Base-by-base conservation (phyloP, 2,888 invertebrate genomes). In the Cremastobaeus sp. region DNA sequence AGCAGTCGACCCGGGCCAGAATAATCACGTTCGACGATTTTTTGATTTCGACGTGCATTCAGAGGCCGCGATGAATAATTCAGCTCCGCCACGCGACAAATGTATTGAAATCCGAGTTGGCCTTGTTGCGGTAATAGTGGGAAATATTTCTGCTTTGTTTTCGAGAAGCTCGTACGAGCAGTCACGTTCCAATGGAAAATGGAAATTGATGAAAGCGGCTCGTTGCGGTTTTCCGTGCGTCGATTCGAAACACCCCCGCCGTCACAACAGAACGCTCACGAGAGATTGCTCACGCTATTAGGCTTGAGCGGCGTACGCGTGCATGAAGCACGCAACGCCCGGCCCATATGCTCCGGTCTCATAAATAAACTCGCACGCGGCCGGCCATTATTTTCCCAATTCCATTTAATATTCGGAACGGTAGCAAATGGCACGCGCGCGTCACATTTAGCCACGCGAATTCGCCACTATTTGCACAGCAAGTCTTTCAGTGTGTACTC, bases 251-350 rank as follows among this genome's bases (percentile, higher is more conserved):
- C 55, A 35, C 41, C 57, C 57, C 57, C 66, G 47, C 41, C 55
- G 30, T 65, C 32, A 43, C 41, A 59, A 43, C 41, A 52, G 47
- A 68, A 59, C 15, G 55, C 35, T 12, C 2, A 20, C 50, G 39
- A 3, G 52, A 39, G 69, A 69, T 60, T 59, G 28, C 55, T 15
- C 17, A 48, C 47, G 18, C 55, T 55, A 70, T 54, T 62, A 47
- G 47, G 47, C 60, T 69, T 39, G 47, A 45, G 54, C 18, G 18
- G 37, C 54, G 45, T 32, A 32, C 45, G 68, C 52, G 50, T 52
- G 45, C 52, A 35, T 39, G 17, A 37, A 69, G 60, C 52, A 60
- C 45, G 55, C 57, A 57, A 59, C 41, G 52, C 21, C 15, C 59
- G 21, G 3, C 32, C 59, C 68, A 69, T 59, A 59, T 60, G 68